Evolutionary conservation across 2,113 vertebrate species (phyloP).

Genomic region (Loxodonta africana): DNA sequence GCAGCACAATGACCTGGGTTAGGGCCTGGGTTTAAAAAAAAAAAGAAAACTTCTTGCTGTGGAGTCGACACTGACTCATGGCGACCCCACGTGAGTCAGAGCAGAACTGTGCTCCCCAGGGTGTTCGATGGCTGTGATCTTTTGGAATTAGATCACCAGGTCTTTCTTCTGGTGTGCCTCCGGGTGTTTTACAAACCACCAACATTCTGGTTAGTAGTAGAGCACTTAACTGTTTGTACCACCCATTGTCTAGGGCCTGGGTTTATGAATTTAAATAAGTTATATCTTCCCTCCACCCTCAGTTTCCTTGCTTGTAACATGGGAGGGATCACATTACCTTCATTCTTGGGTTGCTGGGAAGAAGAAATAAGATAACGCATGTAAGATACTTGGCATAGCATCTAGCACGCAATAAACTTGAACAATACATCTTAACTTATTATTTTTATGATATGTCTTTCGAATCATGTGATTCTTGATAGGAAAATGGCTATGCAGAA

Average conservation of each 20-base stretch:
- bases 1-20: not conserved
- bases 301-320: conserved; percentile 11
- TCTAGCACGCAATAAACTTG: not conserved
- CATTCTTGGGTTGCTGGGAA: not conserved
- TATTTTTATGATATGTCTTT: conserved; percentile 29
- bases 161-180: not conserved
- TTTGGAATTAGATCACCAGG: not conserved
- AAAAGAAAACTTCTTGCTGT: too few relatives aligned
- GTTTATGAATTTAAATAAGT: not conserved
- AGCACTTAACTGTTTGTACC: not conserved
- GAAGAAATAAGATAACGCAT: not conserved
- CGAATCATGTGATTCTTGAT: not conserved
- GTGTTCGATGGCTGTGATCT: not conserved
- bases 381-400: not conserved
- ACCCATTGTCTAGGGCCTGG: not conserved
- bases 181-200: not conserved
- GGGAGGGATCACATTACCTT: not conserved
- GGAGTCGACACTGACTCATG: not conserved
- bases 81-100: not conserved
- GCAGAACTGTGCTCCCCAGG: not conserved
- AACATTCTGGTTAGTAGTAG: not conserved
- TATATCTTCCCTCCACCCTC: not conserved
- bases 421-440: not conserved
- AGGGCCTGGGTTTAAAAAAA: not conserved
- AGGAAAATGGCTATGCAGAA: not conserved